Percentiles rank a stretch among this genome's conserved stretches.
Evolutionary conservation across 2,888 invertebrate species (phyloP).

Genomic region (Cyaniris semiargus): DNA sequence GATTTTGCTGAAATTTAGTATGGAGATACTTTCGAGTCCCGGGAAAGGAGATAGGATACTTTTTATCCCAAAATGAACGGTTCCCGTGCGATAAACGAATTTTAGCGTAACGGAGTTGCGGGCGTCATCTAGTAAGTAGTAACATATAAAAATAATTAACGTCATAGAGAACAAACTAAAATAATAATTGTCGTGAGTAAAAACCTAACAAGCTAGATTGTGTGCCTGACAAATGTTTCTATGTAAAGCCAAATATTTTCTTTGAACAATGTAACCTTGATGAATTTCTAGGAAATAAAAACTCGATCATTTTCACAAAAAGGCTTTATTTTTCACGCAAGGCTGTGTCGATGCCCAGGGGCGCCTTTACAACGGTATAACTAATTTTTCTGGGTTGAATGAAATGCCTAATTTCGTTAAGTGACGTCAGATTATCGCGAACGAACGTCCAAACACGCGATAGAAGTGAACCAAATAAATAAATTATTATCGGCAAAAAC

Average conservation of each 20-base stretch:
- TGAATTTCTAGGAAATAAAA: constrained; percentile 1
- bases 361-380: constrained; percentile 3
- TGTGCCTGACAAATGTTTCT: too few relatives aligned
- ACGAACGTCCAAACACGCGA: neutral
- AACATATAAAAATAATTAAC: too few relatives aligned
- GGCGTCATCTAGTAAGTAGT: too few relatives aligned
- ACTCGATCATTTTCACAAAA: constrained; percentile 3
- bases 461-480: neutral
- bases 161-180: too few relatives aligned
- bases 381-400: neutral
- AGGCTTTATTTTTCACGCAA: neutral
- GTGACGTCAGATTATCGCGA: neutral
- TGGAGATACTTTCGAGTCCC: too few relatives aligned
- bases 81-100: too few relatives aligned
- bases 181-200: too few relatives aligned
- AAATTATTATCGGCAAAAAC: neutral
- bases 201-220: too few relatives aligned
- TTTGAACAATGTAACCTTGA: neutral
- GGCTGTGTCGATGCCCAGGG: neutral
- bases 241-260: neutral
- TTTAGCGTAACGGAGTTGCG: too few relatives aligned
- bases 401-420: constrained; percentile 17
- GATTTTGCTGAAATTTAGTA: too few relatives aligned
- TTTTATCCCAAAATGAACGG: too few relatives aligned
- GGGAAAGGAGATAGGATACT: too few relatives aligned